A percentile compares a stretch with the other conserved stretches of the same genome.
Conservation (phyloP, 2,797 vertebrate species). For the Lates japonicus region DNA sequence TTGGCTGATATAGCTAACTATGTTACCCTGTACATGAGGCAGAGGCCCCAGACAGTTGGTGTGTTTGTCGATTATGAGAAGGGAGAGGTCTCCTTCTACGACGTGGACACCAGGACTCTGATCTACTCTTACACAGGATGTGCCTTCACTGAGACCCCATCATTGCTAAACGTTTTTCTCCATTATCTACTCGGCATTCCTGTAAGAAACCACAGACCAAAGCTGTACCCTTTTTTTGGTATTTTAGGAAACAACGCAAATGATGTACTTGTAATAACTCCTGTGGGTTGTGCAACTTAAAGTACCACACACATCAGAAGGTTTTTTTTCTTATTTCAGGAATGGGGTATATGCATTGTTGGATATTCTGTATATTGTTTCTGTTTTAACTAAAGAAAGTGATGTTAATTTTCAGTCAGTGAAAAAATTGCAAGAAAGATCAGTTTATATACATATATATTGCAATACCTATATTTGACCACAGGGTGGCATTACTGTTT, state of each 20-base stretch:
- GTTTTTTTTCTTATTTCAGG: not conserved
- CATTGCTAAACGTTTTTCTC: not conserved
- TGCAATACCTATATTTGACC: constrained; percentile 4
- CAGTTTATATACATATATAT: not conserved
- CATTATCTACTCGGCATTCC: not conserved
- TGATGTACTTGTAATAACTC: constrained; percentile 31
- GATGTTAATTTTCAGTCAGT: not conserved
- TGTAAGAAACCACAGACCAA: not conserved
- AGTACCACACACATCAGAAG: not conserved
- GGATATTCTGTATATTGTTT: no score
- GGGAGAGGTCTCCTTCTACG: constrained; percentile 58
- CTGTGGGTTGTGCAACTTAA: not conserved
- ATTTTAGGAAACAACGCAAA: rapidly evolving
- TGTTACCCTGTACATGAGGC: rapidly evolving
- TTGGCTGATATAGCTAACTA: rapidly evolving
- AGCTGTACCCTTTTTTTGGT: constrained; percentile 59
- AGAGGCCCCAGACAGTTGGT: constrained; percentile 23
- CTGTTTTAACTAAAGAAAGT: not conserved
- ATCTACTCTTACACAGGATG: constrained; percentile 39
- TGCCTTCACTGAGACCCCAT: constrained; percentile 17
- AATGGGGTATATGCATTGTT: not conserved
- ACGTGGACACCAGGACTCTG: constrained; percentile 25
- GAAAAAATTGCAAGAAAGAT: not conserved
- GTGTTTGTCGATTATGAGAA: constrained; percentile 62
- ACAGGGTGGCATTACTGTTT: constrained; percentile 31